phyloP scores from a whole-genome alignment of 2,797 vertebrate genomes.

The Cottoperca gobio region DNA sequence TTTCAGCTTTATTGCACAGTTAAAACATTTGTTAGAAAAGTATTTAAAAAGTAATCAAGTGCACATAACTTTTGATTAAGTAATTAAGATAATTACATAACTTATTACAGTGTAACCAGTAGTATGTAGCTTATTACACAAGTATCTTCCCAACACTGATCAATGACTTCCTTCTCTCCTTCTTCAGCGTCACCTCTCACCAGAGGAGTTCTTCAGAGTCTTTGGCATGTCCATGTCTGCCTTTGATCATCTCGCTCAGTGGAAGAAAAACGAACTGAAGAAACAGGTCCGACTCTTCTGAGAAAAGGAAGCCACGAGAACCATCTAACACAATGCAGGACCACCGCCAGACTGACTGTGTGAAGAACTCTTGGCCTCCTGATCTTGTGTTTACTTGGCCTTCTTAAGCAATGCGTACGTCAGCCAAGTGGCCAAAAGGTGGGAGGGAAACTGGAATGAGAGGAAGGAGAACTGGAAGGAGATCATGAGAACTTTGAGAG shows the following conservation, averaged over 20 bases:
- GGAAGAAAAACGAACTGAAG: slow-evolving; percentile 98
- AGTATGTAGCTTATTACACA: too few species aligned
- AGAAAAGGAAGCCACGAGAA: slow-evolving; percentile 33
- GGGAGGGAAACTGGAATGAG: too few species aligned
- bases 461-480: neutral
- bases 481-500: slow-evolving; percentile 5
- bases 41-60: too few species aligned
- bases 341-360: slow-evolving; percentile 6
- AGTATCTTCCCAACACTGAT: neutral
- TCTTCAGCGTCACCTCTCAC: slow-evolving; percentile 93
- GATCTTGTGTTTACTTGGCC: slow-evolving; percentile 7
- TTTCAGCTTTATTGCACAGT: too few species aligned
- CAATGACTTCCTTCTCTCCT: neutral
- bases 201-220: slow-evolving; percentile 94
- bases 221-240: slow-evolving; percentile 95
- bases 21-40: too few species aligned
- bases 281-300: slow-evolving; percentile 96
- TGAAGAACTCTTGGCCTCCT: neutral
- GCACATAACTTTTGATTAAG: too few species aligned
- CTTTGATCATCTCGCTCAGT: slow-evolving; percentile 94
- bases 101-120: too few species aligned
- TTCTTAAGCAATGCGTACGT: slow-evolving; percentile 39
- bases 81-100: too few species aligned
- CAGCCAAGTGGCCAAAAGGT: slow-evolving; percentile 6
- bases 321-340: neutral